These are phyloP conservation scores for Melanaphis sacchari DNA, from an alignment of 1,140 invertebrate genomes.

Conservation along the genomic window DNA sequence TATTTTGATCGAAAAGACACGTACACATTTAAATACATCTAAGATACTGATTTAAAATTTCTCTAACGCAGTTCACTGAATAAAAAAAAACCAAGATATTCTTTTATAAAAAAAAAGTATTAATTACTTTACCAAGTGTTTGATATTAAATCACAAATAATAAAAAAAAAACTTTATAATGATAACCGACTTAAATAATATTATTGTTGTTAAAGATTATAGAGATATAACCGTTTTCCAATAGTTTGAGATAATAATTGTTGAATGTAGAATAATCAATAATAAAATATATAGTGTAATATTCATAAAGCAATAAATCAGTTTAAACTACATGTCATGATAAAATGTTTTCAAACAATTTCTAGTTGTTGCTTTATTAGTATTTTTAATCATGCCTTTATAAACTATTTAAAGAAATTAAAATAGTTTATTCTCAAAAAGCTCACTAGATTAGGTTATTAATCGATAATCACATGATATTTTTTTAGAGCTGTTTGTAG, in stretches of 20 bases:
- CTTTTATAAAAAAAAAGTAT: background rate
- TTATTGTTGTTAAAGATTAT: background rate
- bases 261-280: background rate
- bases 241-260: background rate
- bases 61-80: background rate
- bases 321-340: too few relatives aligned
- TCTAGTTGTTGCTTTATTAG: too few relatives aligned
- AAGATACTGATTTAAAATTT: background rate
- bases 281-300: background rate
- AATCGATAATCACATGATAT: background rate
- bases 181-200: background rate
- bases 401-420: background rate
- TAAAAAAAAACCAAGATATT: background rate
- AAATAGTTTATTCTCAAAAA: background rate
- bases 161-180: background rate
- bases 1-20: conserved; percentile 22
- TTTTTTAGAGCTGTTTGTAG: background rate
- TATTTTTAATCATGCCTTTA: background rate
- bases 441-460: background rate
- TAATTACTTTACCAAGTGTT: background rate
- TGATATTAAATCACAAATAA: background rate
- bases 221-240: background rate
- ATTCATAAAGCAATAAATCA: too few relatives aligned
- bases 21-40: background rate
- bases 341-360: too few relatives aligned